Base-by-base conservation (phyloP, 2,888 invertebrate species). In the Mechanitis messenoides region DNA sequence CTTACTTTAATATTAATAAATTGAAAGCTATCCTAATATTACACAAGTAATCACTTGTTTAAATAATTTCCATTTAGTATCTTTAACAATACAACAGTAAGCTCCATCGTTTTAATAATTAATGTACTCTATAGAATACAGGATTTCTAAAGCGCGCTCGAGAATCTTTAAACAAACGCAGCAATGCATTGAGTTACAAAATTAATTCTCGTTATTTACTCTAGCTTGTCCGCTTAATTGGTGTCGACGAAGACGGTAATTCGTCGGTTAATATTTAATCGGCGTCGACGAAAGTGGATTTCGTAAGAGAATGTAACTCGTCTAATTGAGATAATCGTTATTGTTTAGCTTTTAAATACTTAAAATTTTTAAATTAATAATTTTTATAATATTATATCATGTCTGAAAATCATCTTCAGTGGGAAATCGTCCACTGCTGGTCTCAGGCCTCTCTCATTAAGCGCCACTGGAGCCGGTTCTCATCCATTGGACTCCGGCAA, bases 171-270 rank as follows among this genome's bases (percentile, higher is more conserved):
- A 87, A 81, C 87, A 87, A 85, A 81, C 83, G 75, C 73, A 68
- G 74, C 69, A 75, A 77, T 79, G 77, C 76, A 68, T 67, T 69
- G 69, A 73, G 70, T 73, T 81, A 83, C 85, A 85, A 84, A 88
- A 87, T 89, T 87, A 88, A 89, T 87, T 84, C 81, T 75, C 64
- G 78, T 85, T 89, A 88, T 89, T 89, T 89, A 89, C 88, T 81
- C 69, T 83, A 86, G 86, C 87, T 85, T 89, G 87, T 86, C 74
- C 87, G 83, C 84, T 86, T 89, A 89, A 90, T 89, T 88, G 88
- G 84, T 84, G 85, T 80, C 82, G 79, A 74, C 80, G 77, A 87
- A 85, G 85, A 86, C 85, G 82, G 87, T 89, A 89, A 90, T 89
- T 89, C 87, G 81, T 74, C 80, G 78, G 82, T 90, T 87, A 88